Conservation (phyloP, 2,797 vertebrate genomes). For the Mus spretus region DNA sequence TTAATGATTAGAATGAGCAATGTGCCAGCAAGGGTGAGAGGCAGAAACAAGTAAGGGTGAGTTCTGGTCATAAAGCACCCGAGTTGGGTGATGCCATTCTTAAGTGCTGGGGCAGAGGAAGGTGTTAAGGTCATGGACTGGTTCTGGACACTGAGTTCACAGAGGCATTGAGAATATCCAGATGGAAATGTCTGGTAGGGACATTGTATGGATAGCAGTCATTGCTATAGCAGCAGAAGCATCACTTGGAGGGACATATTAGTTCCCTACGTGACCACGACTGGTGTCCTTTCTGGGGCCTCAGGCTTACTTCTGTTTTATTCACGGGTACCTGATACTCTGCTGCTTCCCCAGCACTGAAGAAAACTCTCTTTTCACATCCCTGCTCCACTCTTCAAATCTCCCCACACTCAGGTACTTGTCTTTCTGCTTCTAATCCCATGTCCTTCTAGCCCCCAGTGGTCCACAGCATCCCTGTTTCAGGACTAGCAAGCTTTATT, state of each 20-base stretch:
- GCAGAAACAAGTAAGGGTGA: neutral
- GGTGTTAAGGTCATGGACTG: neutral
- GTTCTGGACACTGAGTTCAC: neutral
- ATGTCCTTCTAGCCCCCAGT: neutral
- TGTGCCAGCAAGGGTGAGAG: neutral
- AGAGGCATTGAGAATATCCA: neutral
- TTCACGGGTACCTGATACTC: neutral
- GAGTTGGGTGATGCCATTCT: neutral
- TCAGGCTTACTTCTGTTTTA: slow-evolving; percentile 1
- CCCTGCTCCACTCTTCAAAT: neutral
- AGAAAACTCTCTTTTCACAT: neutral
- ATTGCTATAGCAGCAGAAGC: neutral
- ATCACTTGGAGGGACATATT: neutral
- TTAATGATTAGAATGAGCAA: neutral
- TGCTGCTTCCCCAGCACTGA: slow-evolving; percentile 17
- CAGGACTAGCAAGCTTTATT: neutral
- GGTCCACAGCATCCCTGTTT: neutral
- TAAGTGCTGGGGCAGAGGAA: neutral
- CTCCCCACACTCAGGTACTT: neutral
- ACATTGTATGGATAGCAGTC: neutral
- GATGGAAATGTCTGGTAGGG: slow-evolving; percentile 20
- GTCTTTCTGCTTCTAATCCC: neutral
- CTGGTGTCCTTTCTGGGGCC: neutral
- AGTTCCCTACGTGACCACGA: neutral
- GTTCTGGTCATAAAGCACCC: neutral